Base-by-base conservation (phyloP, 92 coral and sea anemone genomes). In the Porites lobata region DNA sequence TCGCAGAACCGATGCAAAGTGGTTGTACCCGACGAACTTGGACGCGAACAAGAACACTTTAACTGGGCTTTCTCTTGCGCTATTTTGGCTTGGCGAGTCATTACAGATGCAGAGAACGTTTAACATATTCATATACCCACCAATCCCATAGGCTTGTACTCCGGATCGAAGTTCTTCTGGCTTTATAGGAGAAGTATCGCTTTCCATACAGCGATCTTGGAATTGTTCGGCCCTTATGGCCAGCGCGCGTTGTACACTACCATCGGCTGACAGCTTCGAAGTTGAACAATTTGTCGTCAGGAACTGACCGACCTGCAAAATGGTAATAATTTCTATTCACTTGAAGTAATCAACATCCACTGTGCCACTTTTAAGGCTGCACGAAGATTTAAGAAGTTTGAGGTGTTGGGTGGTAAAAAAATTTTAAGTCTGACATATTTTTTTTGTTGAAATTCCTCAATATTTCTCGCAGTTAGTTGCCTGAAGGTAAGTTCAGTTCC, bases 151-250 rank as follows among this genome's bases (percentile, higher is more conserved):
- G 22, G 78, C 78, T 70, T 82, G 79, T 14, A 69, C 68, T 1
- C 78, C 19, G 7, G 86, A 69, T 20, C 69, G 32, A 2, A 77
- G 12, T 22, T 77, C 81, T 0, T 61, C 19, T 59, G 81, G 69
- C 50, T 85, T 85, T 4, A 86, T 86, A 12, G 89, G 89, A 2
- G 76, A 19, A 21, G 77, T 26, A 32, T 86, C 61, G 13, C 26
- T 69, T 19, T 86, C 84, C 9, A 72, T 2, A 50, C 89, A 86
- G 20, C 63, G 29, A 50, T 77, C 89, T 64, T 77, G 89, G 77
- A 76, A 85, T 22, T 10, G 26, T 7, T 76, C 89, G 12, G 84
- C 89, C 65, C 84, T 85, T 10, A 85, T 85, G 66, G 89, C 84
- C 8, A 85, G 26, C 8, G 54, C 83, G 65, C 82, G 38, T 24